Base-by-base conservation (phyloP, 2,888 invertebrate genomes). In the Lepidocyrtinus sp. region DNA sequence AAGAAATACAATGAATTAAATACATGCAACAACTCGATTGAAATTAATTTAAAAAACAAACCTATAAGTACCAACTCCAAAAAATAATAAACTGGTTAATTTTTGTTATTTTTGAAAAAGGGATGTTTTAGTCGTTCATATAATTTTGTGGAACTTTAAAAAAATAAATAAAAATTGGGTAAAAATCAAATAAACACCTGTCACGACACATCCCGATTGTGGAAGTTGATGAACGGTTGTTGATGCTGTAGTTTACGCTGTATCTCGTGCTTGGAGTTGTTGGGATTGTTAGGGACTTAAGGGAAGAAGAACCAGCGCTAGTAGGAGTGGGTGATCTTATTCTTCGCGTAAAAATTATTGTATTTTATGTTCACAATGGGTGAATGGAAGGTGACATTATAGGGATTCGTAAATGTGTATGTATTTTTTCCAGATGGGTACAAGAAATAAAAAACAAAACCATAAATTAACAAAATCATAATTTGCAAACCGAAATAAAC, bases 201-300 rank as follows among this genome's bases (percentile, higher is more conserved):
- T 86, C 86, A 80, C 86, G 84, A 83, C 84, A 84, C 86, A 86
- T 86, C 82, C 86, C 86, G 81, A 86, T 82, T 71, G 86, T 86
- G 59, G 84, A 81, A 68, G 85, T 86, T 76, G 86, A 85, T 68
- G 81, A 84, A 61, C 86, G 85, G 83, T 83, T 84, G 80, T 83
- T 84, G 80, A 81, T 77, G 82, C 84, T 86, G 85, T 78, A 85
- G 85, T 83, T 85, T 73, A 82, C 81, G 84, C 86, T 86, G 86
- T 86, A 83, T 83, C 86, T 84, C 81, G 82, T 81, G 73, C 77
- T 80, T 65, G 83, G 82, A 61, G 81, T 82, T 64, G 82, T 82
- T 63, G 83, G 83, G 77, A 83, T 78, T 65, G 85, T 84, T 75
- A 86, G 65, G 84, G 86, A 86, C 82, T 84, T 86, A 61, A 83